These are phyloP conservation scores for Sarcophaga subvicina DNA, from an alignment of 2,888 invertebrate species.

Conservation along the genomic window DNA sequence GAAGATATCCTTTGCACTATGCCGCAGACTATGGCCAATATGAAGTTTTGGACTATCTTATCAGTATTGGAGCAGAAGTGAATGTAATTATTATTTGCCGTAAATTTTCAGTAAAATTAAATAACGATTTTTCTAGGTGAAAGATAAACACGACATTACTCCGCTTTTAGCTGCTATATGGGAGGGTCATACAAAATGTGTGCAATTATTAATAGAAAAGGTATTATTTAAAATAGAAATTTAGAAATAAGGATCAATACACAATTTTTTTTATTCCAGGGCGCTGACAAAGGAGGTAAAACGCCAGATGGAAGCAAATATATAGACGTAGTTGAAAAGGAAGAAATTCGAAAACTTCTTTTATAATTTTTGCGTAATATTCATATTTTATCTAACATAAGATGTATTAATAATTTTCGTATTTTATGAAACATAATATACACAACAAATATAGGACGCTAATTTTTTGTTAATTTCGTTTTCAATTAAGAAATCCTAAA, in stretches of 20 bases:
- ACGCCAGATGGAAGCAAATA: conserved; percentile 95
- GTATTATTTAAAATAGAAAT: conserved; percentile 81
- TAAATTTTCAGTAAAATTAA: background rate
- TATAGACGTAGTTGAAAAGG: conserved; percentile 94
- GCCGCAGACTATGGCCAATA: conserved; percentile 98
- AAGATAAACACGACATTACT: conserved; percentile 97
- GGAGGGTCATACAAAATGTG: conserved; percentile 97
- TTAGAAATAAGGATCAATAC: background rate
- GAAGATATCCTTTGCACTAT: conserved; percentile 94
- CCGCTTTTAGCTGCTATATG: conserved; percentile 97
- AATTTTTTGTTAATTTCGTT: too few relatives aligned
- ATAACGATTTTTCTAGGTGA: conserved; percentile 84
- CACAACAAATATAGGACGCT: background rate
- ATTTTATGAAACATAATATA: conserved; percentile 1
- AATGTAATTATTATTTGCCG: conserved; percentile 87
- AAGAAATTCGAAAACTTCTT: conserved; percentile 92
- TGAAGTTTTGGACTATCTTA: conserved; percentile 92
- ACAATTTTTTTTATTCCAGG: conserved; percentile 82
- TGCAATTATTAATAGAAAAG: conserved; percentile 92
- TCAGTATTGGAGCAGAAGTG: conserved; percentile 95
- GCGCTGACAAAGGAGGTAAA: conserved; percentile 90
- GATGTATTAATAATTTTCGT: conserved; percentile 1
- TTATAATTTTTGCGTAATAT: conserved; percentile 27
- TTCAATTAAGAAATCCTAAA: too few relatives aligned
- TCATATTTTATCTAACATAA: background rate